A percentile compares a stretch with the other conserved stretches of the same genome.
These are phyloP conservation scores for Apostichopus japonicus DNA, from an alignment of 35 echinoderm and acorn worm species.

Conservation along the genomic window DNA sequence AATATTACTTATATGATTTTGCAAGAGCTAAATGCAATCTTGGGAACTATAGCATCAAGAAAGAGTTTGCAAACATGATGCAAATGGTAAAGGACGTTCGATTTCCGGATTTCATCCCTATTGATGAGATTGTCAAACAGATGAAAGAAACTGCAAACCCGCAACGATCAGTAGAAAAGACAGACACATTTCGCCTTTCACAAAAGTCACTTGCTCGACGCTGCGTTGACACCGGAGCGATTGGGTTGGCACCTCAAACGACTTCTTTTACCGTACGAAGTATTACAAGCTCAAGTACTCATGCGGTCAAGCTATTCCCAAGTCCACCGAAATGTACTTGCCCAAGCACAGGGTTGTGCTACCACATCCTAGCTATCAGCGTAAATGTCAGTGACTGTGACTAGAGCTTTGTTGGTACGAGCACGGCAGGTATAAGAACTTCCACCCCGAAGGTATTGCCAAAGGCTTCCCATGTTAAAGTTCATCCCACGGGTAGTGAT, in stretches of 20 bases:
- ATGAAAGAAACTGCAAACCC: constrained; percentile 22
- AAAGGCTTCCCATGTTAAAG: too few species aligned
- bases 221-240: background rate
- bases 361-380: constrained; percentile 35
- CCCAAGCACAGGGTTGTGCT: constrained; percentile 24
- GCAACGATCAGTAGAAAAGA: background rate
- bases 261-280: too few species aligned
- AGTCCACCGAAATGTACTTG: constrained; percentile 31
- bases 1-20: constrained; percentile 44
- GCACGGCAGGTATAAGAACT: background rate
- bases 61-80: background rate
- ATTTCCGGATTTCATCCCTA: background rate
- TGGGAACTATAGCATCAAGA: constrained; percentile 20
- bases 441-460: too few species aligned
- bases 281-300: background rate
- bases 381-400: too few species aligned
- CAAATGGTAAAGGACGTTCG: background rate
- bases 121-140: constrained; percentile 23
- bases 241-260: too few species aligned
- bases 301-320: constrained; percentile 31
- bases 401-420: too few species aligned
- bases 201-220: background rate
- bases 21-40: background rate
- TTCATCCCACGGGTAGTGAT: too few species aligned
- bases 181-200: too few species aligned